phyloP scores from a whole-genome alignment of 2,797 vertebrate species.

The Balearica regulorum region DNA sequence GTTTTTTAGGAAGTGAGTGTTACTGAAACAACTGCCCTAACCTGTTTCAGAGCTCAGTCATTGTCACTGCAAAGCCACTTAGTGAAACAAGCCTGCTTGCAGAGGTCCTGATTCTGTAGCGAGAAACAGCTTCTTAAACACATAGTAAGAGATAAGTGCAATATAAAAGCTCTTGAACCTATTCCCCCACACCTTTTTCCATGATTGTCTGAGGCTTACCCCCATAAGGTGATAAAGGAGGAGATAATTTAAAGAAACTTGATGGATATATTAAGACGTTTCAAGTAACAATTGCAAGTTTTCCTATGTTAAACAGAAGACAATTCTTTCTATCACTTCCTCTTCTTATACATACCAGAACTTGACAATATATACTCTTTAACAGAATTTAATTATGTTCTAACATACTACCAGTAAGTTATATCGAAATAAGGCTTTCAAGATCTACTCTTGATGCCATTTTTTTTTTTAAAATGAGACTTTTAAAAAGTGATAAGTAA shows the following conservation, averaged over 20 bases:
- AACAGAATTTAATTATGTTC: not conserved
- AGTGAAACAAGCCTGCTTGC: not conserved
- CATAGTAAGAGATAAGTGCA: not conserved
- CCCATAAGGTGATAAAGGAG: not conserved
- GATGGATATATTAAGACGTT: accelerated
- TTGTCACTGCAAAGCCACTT: not conserved
- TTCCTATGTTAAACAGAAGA: not conserved
- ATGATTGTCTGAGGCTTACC: not conserved
- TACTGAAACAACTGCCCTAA: not conserved
- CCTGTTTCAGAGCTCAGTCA: not conserved
- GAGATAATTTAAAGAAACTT: not conserved
- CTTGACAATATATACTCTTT: not conserved
- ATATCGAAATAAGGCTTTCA: not conserved
- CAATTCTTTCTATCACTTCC: not conserved
- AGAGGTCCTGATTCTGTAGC: accelerated
- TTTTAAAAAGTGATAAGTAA: not conserved
- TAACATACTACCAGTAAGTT: not conserved
- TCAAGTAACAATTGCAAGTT: not conserved
- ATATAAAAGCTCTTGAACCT: not conserved
- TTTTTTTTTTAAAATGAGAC: not conserved
- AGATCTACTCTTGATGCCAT: not conserved
- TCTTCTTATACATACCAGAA: not conserved
- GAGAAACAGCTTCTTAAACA: not conserved
- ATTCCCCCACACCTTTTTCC: not conserved
- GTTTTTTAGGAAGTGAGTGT: not conserved